Base-by-base conservation (phyloP, 2,113 vertebrate genomes). In the Chionodraco myersi region DNA sequence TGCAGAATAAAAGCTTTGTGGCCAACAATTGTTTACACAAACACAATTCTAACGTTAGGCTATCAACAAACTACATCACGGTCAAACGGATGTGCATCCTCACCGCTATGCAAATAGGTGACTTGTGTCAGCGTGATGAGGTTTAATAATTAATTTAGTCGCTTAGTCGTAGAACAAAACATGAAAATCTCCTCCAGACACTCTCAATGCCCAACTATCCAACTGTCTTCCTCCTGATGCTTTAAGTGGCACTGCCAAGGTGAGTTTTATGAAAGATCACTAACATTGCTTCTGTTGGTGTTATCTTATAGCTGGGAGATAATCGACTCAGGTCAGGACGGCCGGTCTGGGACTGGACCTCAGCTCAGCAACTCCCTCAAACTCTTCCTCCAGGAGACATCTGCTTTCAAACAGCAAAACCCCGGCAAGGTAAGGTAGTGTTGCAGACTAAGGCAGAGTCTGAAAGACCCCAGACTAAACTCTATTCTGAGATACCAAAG, bases 341-440 rank as follows among this genome's bases (percentile, higher is more conserved):
- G 95, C 87, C 95, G 89, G 36, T 94, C 93, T 52, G 92, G 91
- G 77, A 80, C 96, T 58, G 96, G 94, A 92, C 95, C 95, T 68
- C 96, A 96, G 79, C 90, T 97, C 90, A 94, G 96, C 80, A 95
- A 97, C 89, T 94, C 96, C 80, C 94, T 97, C 89, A 96, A 91
- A 74, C 72, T 96, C 62, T 97, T 99, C 92, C 95, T 99, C 72
- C 95, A 97, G 91, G 98, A 99, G 95, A 96, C 96, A 57, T 96
- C 96, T 26, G 95, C 96, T 75, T 99, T 99, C 86, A 99, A 98
- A 88, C 97, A 98, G 90, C 97, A 98, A 88, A 99, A 97, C 86
- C 98, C 98, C 6, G 98, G 98, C 79, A 99, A 99, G 97, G 98
- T 96, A 94, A 95, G 89, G 18, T n/a, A 11, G 56, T 72, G 12